Evolutionary conservation across 1,140 invertebrate species (phyloP).

Genomic region (Cotesia chilonis): DNA sequence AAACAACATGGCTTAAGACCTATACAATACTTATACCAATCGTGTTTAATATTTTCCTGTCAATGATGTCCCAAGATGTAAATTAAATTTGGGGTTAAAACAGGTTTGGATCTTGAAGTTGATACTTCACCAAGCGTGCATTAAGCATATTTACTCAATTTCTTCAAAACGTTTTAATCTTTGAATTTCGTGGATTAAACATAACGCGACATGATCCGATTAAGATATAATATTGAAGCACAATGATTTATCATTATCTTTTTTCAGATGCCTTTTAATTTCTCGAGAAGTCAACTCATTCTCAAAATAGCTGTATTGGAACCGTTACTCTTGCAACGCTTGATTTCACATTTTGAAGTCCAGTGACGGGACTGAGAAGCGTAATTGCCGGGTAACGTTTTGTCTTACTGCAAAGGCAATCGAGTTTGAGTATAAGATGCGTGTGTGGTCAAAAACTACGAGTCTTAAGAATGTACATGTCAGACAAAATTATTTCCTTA

Average conservation of each 20-base stretch:
- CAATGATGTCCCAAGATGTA: too few species aligned
- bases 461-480: constrained; percentile 28
- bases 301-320: constrained; percentile 8
- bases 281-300: not conserved
- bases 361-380: constrained; percentile 10
- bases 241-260: not conserved
- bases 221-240: too few species aligned
- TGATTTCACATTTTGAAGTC: constrained; percentile 36
- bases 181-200: too few species aligned
- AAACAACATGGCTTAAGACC: too few species aligned
- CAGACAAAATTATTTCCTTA: constrained; percentile 33
- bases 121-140: too few species aligned
- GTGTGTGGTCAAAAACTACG: constrained; percentile 31
- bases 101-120: too few species aligned
- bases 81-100: too few species aligned
- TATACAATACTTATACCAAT: too few species aligned
- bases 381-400: constrained; percentile 34
- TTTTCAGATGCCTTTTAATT: not conserved
- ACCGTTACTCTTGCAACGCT: constrained; percentile 22
- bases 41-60: too few species aligned
- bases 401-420: constrained; percentile 30
- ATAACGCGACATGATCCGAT: too few species aligned
- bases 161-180: too few species aligned
- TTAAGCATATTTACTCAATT: too few species aligned
- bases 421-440: not conserved